Evolutionary conservation across 2,797 vertebrate genomes (phyloP), one percentile per base, ranked within the genome.

Genomic region (Periophthalmus magnuspinnatus): DNA sequence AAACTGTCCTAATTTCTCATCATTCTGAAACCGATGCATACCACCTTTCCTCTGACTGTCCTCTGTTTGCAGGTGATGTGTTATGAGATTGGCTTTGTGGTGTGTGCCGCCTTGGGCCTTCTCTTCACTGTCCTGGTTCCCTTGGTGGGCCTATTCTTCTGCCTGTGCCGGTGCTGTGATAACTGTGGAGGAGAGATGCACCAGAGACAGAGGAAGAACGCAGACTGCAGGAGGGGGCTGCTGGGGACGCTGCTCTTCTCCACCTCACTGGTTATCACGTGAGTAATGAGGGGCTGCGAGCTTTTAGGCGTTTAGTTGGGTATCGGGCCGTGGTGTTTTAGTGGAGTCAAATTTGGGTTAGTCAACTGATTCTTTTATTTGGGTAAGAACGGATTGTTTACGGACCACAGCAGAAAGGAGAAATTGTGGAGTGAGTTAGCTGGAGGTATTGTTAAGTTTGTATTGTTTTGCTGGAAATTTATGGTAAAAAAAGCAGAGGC

Each of bases 131-230:
- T 96, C 19, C 89, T 98, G 70, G 77, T 96, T 92, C 97, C 97
- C 2, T 59, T 98, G 59, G 94, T 93, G 68, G 97, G 96, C 67
- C 88, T 93, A 75, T 96, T 94, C 93, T 97, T 99, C 85, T 96
- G 96, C 81, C 59, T 97, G 93, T 99, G 97, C 70, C 97, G 97
- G 75, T 98, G 95, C 93, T 97, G 95, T 75, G 95, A 97, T 85
- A 98, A 95, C 93, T 99, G 97, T 24, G 97, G 97, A 9, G 97
- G 97, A 21, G 95, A 99, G 84, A 97, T 99, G 97, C 97, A 99
- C 86, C 97, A 99, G 83, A 94, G 97, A 41, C 96, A 98, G 92
- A 95, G 95, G 92, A 95, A 94, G 85, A 97, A 96, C 16, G 94
- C 94, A 0, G 93, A 95, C 81, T 97, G 94, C 87, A 93, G 91